Conservation (phyloP, 1,140 invertebrate species). For the Meloidogyne exigua region DNA sequence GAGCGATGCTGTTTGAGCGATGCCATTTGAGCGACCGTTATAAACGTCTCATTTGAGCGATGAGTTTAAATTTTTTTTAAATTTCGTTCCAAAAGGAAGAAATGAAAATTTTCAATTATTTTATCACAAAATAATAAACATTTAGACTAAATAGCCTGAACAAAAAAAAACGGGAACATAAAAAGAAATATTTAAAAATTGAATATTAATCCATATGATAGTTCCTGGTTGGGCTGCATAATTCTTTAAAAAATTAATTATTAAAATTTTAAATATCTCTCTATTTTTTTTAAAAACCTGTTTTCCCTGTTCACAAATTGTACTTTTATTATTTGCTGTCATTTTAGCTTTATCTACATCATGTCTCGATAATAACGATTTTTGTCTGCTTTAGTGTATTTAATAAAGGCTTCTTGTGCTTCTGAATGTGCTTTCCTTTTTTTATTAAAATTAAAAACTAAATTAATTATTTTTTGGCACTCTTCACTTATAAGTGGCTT, state of each 20-base stretch:
- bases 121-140: no score
- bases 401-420: constrained; percentile 54
- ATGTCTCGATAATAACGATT: constrained; percentile 58
- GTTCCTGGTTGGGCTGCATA: constrained; percentile 48
- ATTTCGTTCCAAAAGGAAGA: no score
- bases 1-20: no score
- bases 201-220: no score
- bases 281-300: constrained; percentile 19
- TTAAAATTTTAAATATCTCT: neutral
- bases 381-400: constrained; percentile 61
- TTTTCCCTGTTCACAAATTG: constrained; percentile 59
- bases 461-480: neutral
- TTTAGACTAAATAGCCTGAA: no score
- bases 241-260: neutral
- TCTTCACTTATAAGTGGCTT: no score
- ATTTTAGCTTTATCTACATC: constrained; percentile 53
- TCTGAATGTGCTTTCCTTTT: constrained; percentile 59
- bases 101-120: no score
- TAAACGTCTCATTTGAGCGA: no score
- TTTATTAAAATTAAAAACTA: constrained; percentile 32
- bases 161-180: no score
- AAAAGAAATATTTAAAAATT: no score
- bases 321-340: constrained; percentile 46
- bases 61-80: no score
- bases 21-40: no score